Percentiles rank a stretch among this genome's conserved stretches.
phyloP scores from a whole-genome alignment of 2,888 invertebrate genomes.

The Meteorus cinctellus region DNA sequence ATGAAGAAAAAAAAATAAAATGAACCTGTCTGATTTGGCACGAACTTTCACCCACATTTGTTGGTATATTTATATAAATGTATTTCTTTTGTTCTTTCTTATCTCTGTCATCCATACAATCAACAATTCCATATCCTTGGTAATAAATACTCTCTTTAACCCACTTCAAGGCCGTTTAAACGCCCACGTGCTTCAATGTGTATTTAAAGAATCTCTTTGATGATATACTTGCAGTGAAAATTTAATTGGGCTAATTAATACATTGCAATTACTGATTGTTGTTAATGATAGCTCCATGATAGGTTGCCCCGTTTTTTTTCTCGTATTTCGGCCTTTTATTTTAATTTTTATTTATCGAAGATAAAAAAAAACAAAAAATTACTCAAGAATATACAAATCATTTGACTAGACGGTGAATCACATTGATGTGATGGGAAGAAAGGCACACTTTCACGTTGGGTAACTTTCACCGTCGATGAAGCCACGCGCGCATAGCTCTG shows the following conservation, averaged over 20 bases:
- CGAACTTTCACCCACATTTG: slow-evolving; percentile 51
- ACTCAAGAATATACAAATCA: slow-evolving; percentile 45
- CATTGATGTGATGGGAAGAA: slow-evolving; percentile 60
- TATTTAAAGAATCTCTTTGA: not conserved
- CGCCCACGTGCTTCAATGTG: slow-evolving; percentile 25
- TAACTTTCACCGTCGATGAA: slow-evolving; percentile 73
- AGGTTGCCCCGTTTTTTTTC: not conserved
- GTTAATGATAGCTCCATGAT: slow-evolving; percentile 25
- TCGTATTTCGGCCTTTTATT: not conserved
- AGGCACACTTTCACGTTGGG: slow-evolving; percentile 72
- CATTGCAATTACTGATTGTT: slow-evolving; percentile 1
- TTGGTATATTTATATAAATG: slow-evolving; percentile 9
- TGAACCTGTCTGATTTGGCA: slow-evolving; percentile 34
- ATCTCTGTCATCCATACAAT: slow-evolving; percentile 36
- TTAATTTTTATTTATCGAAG: slow-evolving; percentile 18
- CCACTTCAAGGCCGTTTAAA: slow-evolving; percentile 37
- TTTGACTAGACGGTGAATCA: slow-evolving; percentile 68
- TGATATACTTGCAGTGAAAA: slow-evolving; percentile 10
- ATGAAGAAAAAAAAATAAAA: slow-evolving; percentile 28
- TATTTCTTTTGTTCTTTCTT: slow-evolving; percentile 40
- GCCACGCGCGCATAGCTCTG: slow-evolving; percentile 56
- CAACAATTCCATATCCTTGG: slow-evolving; percentile 34
- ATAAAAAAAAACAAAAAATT: slow-evolving; percentile 41
- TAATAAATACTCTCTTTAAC: slow-evolving; percentile 33
- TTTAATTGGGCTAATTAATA: slow-evolving; percentile 7